phyloP scores from a whole-genome alignment of 2,888 invertebrate species.

The Chymomyza amoena region DNA sequence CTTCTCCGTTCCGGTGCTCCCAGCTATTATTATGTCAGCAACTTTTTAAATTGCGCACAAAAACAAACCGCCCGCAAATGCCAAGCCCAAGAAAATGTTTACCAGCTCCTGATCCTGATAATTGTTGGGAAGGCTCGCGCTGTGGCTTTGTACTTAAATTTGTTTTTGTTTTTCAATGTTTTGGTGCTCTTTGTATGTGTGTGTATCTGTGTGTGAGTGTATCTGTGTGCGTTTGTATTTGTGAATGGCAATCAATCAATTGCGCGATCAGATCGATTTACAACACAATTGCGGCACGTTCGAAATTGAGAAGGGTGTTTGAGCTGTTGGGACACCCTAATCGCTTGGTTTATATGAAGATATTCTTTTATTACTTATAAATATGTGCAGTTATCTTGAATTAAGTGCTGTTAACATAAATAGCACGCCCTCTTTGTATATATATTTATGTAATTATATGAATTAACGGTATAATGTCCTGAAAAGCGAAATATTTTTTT shows the following conservation, averaged over 20 bases:
- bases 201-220: neutral
- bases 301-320: slow-evolving; percentile 6
- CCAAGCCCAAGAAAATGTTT: neutral
- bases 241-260: slow-evolving; percentile 69
- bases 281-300: slow-evolving; percentile 65
- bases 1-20: slow-evolving; percentile 19
- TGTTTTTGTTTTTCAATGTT: neutral
- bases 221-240: slow-evolving; percentile 10
- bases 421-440: neutral
- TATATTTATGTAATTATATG: neutral
- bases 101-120: neutral
- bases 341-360: neutral
- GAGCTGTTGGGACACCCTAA: neutral
- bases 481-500: slow-evolving; percentile 1
- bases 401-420: neutral
- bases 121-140: neutral
- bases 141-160: neutral
- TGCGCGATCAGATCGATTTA: slow-evolving; percentile 63
- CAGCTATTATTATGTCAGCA: slow-evolving; percentile 71
- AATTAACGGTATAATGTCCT: neutral
- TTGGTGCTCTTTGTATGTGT: slow-evolving; percentile 45
- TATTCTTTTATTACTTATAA: neutral
- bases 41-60: slow-evolving; percentile 76
- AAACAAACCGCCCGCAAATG: slow-evolving; percentile 74
- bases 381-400: neutral